Percentiles rank a stretch among this genome's conserved stretches.
phyloP scores from a whole-genome alignment of 1,140 invertebrate genomes.

The Octopus bimaculoides region DNA sequence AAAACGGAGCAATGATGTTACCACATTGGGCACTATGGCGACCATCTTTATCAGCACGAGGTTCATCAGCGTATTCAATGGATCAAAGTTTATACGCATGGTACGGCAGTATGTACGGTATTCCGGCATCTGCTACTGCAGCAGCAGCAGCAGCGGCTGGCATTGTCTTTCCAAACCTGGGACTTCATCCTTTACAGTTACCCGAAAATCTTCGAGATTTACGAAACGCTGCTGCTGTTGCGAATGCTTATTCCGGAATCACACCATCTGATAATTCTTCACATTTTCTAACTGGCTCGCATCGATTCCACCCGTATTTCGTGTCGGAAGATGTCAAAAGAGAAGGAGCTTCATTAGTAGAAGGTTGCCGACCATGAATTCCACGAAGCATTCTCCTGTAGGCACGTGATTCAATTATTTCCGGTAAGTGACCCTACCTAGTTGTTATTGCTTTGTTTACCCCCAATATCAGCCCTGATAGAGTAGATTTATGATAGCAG shows the following conservation, averaged over 20 bases:
- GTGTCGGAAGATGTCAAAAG: background rate
- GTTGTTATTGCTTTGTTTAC: too few relatives aligned
- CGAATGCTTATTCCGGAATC: background rate
- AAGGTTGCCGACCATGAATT: slow-evolving; percentile 7
- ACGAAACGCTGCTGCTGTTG: background rate
- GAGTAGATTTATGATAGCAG: too few relatives aligned
- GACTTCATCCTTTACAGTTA: background rate
- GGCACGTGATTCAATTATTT: background rate
- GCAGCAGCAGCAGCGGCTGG: background rate
- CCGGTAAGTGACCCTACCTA: background rate
- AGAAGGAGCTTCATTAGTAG: background rate
- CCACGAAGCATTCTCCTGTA: background rate
- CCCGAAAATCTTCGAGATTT: slow-evolving; percentile 6
- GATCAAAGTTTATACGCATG: slow-evolving; percentile 9
- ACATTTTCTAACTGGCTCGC: background rate
- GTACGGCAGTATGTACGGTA: slow-evolving; percentile 7
- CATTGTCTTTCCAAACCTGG: slow-evolving; percentile 7
- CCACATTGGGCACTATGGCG: slow-evolving; percentile 1
- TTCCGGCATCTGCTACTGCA: background rate
- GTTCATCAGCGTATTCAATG: slow-evolving; percentile 3
- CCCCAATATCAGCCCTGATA: too few relatives aligned
- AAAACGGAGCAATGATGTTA: background rate
- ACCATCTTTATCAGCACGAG: slow-evolving; percentile 16
- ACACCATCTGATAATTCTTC: background rate
- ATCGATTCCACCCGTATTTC: slow-evolving; percentile 9